These are phyloP conservation scores for Andinoacara biseriatus DNA, from an alignment of 2,113 vertebrate genomes.

Conservation along the genomic window DNA sequence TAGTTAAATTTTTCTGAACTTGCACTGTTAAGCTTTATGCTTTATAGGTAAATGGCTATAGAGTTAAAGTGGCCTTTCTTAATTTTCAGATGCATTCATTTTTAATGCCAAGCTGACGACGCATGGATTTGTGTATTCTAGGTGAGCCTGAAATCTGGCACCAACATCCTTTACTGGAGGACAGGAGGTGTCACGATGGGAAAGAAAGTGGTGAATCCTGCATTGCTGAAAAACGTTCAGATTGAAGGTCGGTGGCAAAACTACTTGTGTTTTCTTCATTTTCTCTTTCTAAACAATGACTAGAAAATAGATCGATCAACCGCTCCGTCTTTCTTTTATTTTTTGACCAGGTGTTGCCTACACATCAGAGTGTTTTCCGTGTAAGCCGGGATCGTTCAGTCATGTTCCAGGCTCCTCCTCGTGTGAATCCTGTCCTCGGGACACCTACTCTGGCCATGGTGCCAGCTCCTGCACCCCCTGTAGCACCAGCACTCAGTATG, in stretches of 20 bases:
- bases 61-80: not conserved
- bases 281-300: not conserved
- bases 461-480: constrained; percentile 91
- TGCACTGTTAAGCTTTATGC: not conserved
- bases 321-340: accelerated
- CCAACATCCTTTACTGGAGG: constrained; percentile 97
- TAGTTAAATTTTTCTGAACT: not conserved
- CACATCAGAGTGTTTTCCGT: constrained; percentile 94
- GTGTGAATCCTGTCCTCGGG: constrained; percentile 88
- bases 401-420: constrained; percentile 85
- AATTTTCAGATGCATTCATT: not conserved
- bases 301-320: not conserved
- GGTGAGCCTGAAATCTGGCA: constrained; percentile 93
- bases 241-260: constrained; percentile 88
- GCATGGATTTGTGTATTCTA: constrained; percentile 60
- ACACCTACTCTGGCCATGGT: constrained; percentile 90
- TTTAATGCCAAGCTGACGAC: not conserved
- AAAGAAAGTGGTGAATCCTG: constrained; percentile 91
- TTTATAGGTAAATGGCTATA: not conserved
- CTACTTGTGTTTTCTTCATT: not conserved
- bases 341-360: constrained; percentile 90
- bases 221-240: constrained; percentile 92
- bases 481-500: constrained; percentile 84
- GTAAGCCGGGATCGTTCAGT: constrained; percentile 93
- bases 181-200: constrained; percentile 92